A percentile compares a stretch with the other conserved stretches of the same genome.
phyloP scores from a whole-genome alignment of 2,797 vertebrate species.

The Pangasius djambal region DNA sequence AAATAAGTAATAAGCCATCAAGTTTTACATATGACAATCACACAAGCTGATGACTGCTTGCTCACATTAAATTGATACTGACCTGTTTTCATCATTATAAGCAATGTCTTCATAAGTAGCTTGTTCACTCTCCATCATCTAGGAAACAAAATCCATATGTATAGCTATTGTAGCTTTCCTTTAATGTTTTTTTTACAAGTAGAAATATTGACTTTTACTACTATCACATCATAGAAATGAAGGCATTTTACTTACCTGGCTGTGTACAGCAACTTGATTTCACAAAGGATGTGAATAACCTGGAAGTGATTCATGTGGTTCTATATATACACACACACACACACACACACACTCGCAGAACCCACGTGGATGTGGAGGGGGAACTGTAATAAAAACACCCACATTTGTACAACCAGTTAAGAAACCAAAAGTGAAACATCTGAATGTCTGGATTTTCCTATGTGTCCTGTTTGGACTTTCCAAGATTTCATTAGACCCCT shows the following conservation, averaged over 20 bases:
- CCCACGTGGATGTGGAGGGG: not conserved
- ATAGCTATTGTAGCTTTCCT: not conserved
- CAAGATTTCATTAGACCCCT: not conserved
- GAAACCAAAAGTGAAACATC: constrained; percentile 10
- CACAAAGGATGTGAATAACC: not conserved
- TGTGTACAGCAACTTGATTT: not conserved
- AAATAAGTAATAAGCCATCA: not conserved
- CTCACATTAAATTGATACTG: not conserved
- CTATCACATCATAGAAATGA: not conserved
- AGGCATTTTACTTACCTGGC: constrained; percentile 13
- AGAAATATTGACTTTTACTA: not conserved
- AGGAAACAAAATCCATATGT: not conserved
- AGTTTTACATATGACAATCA: not conserved
- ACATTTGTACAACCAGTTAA: not conserved
- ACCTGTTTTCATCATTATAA: not conserved
- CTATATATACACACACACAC: not conserved
- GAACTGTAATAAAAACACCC: not conserved
- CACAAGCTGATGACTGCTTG: not conserved
- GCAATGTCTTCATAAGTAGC: not conserved
- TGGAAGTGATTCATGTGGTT: not conserved
- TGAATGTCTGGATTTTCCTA: not conserved
- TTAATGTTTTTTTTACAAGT: not conserved
- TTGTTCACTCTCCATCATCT: constrained; percentile 19
- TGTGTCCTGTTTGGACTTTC: not conserved
- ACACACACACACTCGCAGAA: not conserved